These are phyloP conservation scores for Mastomys natalensis DNA, from an alignment of 2,113 vertebrate species.

Conservation along the genomic window DNA sequence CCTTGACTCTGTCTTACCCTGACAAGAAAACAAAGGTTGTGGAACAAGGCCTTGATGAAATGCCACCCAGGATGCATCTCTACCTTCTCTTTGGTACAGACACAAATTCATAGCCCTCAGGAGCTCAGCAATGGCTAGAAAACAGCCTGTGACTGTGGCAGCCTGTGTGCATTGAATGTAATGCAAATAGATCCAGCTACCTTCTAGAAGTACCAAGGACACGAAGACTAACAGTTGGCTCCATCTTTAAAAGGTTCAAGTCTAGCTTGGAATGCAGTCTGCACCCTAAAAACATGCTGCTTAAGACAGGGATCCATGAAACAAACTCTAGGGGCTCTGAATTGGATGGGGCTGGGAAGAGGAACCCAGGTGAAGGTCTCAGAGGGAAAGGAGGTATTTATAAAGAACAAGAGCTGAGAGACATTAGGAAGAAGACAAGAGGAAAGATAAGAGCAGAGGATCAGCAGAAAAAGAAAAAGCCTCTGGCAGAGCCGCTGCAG, in stretches of 20 bases:
- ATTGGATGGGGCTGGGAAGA: not conserved
- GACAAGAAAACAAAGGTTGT: constrained; percentile 47
- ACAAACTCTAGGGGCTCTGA: not conserved
- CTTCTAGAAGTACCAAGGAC: not conserved
- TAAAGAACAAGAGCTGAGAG: not conserved
- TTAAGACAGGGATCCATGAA: not conserved
- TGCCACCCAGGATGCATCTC: not conserved
- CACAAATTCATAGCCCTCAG: not conserved
- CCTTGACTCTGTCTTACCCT: not conserved
- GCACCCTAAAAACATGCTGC: not conserved
- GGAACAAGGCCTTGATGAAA: not conserved
- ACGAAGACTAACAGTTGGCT: not conserved
- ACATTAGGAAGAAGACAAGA: not conserved
- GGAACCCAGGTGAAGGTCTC: not conserved
- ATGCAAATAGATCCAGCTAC: not conserved
- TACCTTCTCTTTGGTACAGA: not conserved
- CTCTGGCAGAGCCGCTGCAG: not conserved
- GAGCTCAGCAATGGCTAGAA: not conserved
- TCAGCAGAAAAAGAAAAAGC: not conserved
- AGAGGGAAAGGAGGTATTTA: not conserved
- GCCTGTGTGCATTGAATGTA: not conserved
- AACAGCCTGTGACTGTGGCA: not conserved
- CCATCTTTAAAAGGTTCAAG: not conserved
- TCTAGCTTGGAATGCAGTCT: not conserved
- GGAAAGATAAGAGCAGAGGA: not conserved